A percentile compares a stretch with the other conserved stretches of the same genome.
Evolutionary conservation across 2,113 vertebrate genomes (phyloP).

Genomic region (Sylvilagus bachmani): DNA sequence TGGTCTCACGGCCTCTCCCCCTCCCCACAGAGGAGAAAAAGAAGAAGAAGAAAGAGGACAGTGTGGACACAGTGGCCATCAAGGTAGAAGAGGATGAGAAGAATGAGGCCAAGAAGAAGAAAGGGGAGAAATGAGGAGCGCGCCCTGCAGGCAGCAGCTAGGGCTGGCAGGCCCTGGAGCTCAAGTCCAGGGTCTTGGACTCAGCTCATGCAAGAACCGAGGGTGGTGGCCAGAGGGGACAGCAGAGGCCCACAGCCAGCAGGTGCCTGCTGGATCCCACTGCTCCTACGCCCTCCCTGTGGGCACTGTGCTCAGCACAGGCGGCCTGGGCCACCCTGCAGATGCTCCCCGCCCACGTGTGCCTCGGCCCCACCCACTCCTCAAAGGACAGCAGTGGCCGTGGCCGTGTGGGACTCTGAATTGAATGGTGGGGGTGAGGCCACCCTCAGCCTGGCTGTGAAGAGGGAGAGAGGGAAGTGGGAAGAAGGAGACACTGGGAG

Average conservation of each 20-base stretch:
- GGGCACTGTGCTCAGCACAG: not conserved
- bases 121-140: constrained; percentile 67
- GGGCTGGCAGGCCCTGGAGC: not conserved
- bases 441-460: not conserved
- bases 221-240: not conserved
- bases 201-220: not conserved
- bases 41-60: constrained; percentile 82
- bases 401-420: not conserved
- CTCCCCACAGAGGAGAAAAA: constrained; percentile 71
- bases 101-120: constrained; percentile 76
- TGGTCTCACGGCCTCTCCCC: not conserved
- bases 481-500: no score
- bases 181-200: not conserved
- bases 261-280: not conserved
- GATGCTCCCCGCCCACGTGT: not conserved
- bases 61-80: constrained; percentile 82
- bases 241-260: not conserved
- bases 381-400: not conserved
- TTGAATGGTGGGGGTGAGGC: not conserved
- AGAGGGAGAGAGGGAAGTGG: not conserved
- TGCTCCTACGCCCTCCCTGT: not conserved
- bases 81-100: constrained; percentile 82
- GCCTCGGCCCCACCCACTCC: not conserved
- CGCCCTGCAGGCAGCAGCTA: not conserved
- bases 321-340: not conserved